Base-by-base conservation (phyloP, 2,113 vertebrate genomes). In the Hymenochirus boettgeri region DNA sequence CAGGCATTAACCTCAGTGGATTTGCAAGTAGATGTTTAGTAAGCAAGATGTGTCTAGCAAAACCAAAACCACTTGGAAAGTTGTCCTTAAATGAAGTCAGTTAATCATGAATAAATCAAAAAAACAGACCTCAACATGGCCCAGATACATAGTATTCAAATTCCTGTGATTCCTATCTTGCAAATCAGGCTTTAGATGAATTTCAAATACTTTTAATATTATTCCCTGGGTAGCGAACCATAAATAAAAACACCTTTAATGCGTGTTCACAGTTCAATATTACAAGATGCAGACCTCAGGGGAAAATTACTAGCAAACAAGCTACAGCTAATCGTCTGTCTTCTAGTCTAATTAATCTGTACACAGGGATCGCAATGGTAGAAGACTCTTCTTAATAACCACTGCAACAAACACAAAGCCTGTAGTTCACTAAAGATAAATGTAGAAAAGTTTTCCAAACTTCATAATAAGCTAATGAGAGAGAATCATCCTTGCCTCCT, bases 281-380 rank as follows among this genome's bases (percentile, higher is more conserved):
- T 60, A 24, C 22, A 58, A 58, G 35, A 19, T 42, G 15, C 24
- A 60, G 21, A n/a, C 57, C 57, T 17, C 57, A 60, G 19, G 57
- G 42, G 57, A 29, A 26, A 17, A 45, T 12, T 46, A 60, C 25
- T 39, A 57, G 33, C 24, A 60, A 60, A 60, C 57, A 60, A 60
- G 57, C 39, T 35, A 47, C 46, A 19, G 33, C 37, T 60, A 60
- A 60, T 47, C 57, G 29, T 45, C 24, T 24, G 47, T 47, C 22
- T 60, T 60, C 57, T 5, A n/a, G 10, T 46, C 42, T 47, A 60
- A 60, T 60, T 35, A 60, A 47, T 25, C 57, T 60, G 39, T 13
- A n/a, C 7, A 47, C 23, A 21, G 45, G 22, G n/a, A 47, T 47
- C 15, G 17, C 10, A n/a, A 59, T 45, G 22, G 35, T 42, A 29